phyloP scores from a whole-genome alignment of 1,140 invertebrate genomes.

The Platyscapa corneri region DNA sequence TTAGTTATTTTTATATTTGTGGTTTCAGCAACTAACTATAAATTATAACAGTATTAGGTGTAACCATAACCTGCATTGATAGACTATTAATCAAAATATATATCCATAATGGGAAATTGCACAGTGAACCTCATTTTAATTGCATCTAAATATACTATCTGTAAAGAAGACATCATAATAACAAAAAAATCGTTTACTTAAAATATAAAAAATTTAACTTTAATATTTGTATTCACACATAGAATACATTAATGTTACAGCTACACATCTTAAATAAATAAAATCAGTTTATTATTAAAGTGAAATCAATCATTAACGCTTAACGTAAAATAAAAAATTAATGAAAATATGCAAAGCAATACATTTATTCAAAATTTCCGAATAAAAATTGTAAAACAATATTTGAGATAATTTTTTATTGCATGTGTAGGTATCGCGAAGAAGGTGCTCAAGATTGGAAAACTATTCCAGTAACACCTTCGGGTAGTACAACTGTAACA shows the following conservation, averaged over 20 bases:
- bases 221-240: no score
- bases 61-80: not conserved
- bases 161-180: not conserved
- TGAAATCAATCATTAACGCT: no score
- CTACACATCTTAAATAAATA: no score
- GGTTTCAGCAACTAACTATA: not conserved
- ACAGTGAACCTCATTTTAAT: not conserved
- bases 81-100: slow-evolving; percentile 2
- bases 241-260: no score
- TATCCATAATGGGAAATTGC: not conserved
- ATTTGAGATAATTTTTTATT: not conserved
- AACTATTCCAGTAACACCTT: slow-evolving; percentile 93
- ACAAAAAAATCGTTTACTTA: not conserved
- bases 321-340: no score
- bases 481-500: slow-evolving; percentile 90
- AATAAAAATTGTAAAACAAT: not conserved
- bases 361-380: no score
- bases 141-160: not conserved
- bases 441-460: slow-evolving; percentile 90
- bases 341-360: no score
- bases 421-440: slow-evolving; percentile 82
- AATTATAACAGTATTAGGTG: slow-evolving; percentile 17
- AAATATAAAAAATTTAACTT: no score
- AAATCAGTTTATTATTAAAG: no score
- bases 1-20: not conserved